A percentile compares a stretch with the other conserved stretches of the same genome.
These are phyloP conservation scores for Tragopan temminckii DNA, from an alignment of 2,797 vertebrate genomes.

Conservation along the genomic window DNA sequence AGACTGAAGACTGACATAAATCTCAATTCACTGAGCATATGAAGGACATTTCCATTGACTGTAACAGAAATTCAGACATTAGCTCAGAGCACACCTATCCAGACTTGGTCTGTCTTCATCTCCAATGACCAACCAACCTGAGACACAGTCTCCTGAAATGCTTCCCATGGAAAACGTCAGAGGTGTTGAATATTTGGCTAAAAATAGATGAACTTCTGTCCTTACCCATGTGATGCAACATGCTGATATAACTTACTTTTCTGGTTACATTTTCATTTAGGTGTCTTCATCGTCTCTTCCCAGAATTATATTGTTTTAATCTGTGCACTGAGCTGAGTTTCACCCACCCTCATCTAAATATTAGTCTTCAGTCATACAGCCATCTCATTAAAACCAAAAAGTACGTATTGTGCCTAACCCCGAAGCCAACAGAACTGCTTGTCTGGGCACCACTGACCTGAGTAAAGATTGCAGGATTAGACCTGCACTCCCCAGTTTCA, in stretches of 20 bases:
- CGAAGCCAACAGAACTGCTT: constrained; percentile 52
- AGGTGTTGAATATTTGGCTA: background rate
- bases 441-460: constrained; percentile 52
- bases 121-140: background rate
- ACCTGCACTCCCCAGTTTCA: constrained; percentile 56
- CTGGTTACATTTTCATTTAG: constrained; percentile 11
- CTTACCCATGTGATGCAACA: background rate
- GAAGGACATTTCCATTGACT: background rate
- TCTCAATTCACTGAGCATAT: too few relatives aligned
- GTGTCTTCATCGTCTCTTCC: background rate
- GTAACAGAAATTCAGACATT: background rate
- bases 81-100: background rate
- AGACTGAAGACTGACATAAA: background rate
- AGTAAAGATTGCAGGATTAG: constrained; percentile 64
- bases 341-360: constrained; percentile 21
- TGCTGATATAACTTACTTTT: background rate
- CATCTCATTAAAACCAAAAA: constrained; percentile 48
- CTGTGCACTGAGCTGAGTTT: background rate
- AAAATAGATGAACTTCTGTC: background rate
- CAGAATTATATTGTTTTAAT: constrained; percentile 12
- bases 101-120: background rate
- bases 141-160: background rate
- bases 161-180: background rate
- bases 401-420: background rate
- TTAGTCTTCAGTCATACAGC: constrained; percentile 5